Evolutionary conservation across 2,888 invertebrate genomes (phyloP).

Genomic region (Scaptomyza flava): DNA sequence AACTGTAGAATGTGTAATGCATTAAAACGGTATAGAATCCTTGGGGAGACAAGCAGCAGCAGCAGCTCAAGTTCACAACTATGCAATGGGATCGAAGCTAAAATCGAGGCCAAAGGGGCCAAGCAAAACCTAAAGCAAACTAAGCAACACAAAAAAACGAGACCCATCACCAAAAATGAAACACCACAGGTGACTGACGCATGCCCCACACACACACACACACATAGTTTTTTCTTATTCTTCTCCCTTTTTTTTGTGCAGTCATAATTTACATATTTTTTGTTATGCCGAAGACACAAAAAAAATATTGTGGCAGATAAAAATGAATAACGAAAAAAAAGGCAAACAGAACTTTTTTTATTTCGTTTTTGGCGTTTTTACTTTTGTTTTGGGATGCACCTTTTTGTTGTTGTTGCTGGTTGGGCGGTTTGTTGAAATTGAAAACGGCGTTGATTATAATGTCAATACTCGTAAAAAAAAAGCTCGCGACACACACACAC

Average conservation of each 20-base stretch:
- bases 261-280: slow-evolving; percentile 75
- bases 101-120: slow-evolving; percentile 18
- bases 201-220: slow-evolving; percentile 53
- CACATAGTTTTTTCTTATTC: slow-evolving; percentile 5
- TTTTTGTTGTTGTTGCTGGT: slow-evolving; percentile 31
- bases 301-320: slow-evolving; percentile 48
- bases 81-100: slow-evolving; percentile 27
- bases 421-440: slow-evolving; percentile 65
- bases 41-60: slow-evolving; percentile 28
- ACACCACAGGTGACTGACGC: slow-evolving; percentile 79
- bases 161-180: slow-evolving; percentile 60
- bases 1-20: slow-evolving; percentile 28
- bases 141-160: slow-evolving; percentile 63
- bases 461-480: slow-evolving; percentile 75
- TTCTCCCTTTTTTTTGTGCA: slow-evolving; percentile 19
- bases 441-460: slow-evolving; percentile 81
- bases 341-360: slow-evolving; percentile 69
- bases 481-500: slow-evolving; percentile 41
- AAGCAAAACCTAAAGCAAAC: slow-evolving; percentile 2
- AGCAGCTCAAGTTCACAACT: slow-evolving; percentile 49
- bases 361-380: slow-evolving; percentile 26
- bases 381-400: slow-evolving; percentile 59
- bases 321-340: slow-evolving; percentile 52
- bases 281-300: slow-evolving; percentile 61
- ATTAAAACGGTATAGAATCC: slow-evolving; percentile 34